Evolutionary conservation across 2,888 invertebrate species (phyloP), one percentile per base, ranked within the genome.

Genomic region (Cerceris ruficornis): DNA sequence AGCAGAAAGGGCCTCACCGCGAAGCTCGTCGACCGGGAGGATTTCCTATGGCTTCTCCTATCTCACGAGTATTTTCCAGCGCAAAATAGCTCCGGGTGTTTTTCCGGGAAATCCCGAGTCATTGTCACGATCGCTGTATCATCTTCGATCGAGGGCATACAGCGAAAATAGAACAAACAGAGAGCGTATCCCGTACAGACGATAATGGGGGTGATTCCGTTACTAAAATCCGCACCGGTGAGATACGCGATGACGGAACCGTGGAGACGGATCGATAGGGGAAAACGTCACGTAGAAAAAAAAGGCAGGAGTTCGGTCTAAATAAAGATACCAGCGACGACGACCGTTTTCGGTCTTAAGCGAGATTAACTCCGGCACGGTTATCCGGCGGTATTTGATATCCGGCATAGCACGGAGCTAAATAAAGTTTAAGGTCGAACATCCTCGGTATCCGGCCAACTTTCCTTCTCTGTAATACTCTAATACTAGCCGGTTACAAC

Each of bases 11-110:
- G 8, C 46, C 28, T 57, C 39, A 46, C 46, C 7, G 43, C 49
- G 46, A 28, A n/a, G 17, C 55, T 13, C 17, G 14, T 46, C 61
- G 58, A 50, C 62, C 49, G 70, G 58, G 64, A 39, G 50, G 41
- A 42, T 41, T 70, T 77, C 46, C 50, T 79, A 79, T 0, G 79
- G 79, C 64, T 77, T 77, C 79, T n/a, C 49, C 62, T 62, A 66
- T 57, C 60, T 2, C 66, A 2, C 28, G 13, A 46, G 72, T 43
- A 76, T 71, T 61, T 55, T 9, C 52, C 55, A 13, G 15, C 11
- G 42, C 8, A n/a, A 52, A 52, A 52, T 14, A 46, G 9, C 46
- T 8, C 11, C 1, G 39, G 9, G 17, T 17, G 6, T 11, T 11
- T 11, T 6, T 2, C 8, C 57, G 1, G 0, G 39, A n/a, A 13